Conservation (phyloP, 2,113 vertebrate species). For the Gallinago media region DNA sequence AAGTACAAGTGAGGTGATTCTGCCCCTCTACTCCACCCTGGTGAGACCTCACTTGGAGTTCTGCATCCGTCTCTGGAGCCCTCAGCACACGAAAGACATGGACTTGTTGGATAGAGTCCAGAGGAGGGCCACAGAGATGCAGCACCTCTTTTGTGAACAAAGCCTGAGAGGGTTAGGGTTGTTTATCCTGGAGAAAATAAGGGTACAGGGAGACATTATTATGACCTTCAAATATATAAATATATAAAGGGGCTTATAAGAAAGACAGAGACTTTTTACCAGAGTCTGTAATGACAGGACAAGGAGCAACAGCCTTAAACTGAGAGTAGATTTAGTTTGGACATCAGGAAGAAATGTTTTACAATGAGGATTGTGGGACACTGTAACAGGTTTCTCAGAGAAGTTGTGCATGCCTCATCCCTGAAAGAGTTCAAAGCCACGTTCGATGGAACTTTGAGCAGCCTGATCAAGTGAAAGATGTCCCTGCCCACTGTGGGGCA, state of each 20-base stretch:
- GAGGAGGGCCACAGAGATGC: not conserved
- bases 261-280: not conserved
- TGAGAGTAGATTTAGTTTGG: not conserved
- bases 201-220: not conserved
- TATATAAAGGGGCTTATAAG: not conserved
- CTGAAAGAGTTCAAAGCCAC: not conserved
- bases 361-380: not conserved
- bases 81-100: not conserved
- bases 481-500: accelerated
- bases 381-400: not conserved
- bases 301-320: not conserved
- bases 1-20: not conserved
- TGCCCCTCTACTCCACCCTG: accelerated
- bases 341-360: not conserved
- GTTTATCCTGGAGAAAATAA: not conserved
- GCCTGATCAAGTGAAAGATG: not conserved
- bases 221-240: not conserved
- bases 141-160: not conserved
- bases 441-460: not conserved
- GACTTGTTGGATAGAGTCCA: accelerated
- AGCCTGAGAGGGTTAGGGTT: not conserved
- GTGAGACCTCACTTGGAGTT: not conserved
- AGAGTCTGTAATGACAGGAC: too few species aligned
- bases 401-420: not conserved
- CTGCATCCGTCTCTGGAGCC: not conserved